phyloP scores from a whole-genome alignment of 2,113 vertebrate genomes.

The Castor canadensis region DNA sequence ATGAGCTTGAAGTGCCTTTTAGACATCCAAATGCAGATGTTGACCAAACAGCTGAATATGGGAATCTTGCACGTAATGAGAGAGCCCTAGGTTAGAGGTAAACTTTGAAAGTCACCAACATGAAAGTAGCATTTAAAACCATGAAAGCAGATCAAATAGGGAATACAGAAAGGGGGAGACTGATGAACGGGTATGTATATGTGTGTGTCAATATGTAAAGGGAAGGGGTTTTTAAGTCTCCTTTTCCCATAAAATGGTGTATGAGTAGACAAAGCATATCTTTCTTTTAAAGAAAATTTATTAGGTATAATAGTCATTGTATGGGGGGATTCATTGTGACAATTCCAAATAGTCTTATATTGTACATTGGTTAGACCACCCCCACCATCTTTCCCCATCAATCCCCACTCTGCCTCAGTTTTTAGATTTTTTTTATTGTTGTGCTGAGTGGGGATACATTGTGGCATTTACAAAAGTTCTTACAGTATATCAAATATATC shows the following conservation, averaged over 20 bases:
- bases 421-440: too few relatives aligned
- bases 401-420: too few relatives aligned
- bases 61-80: not conserved
- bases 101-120: slow-evolving; percentile 4
- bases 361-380: too few relatives aligned
- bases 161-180: not conserved
- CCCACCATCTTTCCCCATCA: too few relatives aligned
- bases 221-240: not conserved
- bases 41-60: not conserved
- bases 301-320: too few relatives aligned
- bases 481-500: too few relatives aligned
- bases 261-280: slow-evolving; percentile 14
- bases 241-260: slow-evolving; percentile 21
- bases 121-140: not conserved
- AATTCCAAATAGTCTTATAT: too few relatives aligned
- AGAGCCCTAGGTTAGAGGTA: not conserved
- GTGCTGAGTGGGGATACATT: too few relatives aligned
- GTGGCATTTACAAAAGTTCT: too few relatives aligned
- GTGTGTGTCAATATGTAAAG: not conserved
- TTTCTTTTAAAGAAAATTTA: too few relatives aligned
- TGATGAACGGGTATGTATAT: not conserved
- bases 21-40: not conserved
- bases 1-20: not conserved
- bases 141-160: not conserved
- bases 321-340: too few relatives aligned